Conservation (phyloP, 1,140 invertebrate species). For the Diplogasteroides magnus region DNA sequence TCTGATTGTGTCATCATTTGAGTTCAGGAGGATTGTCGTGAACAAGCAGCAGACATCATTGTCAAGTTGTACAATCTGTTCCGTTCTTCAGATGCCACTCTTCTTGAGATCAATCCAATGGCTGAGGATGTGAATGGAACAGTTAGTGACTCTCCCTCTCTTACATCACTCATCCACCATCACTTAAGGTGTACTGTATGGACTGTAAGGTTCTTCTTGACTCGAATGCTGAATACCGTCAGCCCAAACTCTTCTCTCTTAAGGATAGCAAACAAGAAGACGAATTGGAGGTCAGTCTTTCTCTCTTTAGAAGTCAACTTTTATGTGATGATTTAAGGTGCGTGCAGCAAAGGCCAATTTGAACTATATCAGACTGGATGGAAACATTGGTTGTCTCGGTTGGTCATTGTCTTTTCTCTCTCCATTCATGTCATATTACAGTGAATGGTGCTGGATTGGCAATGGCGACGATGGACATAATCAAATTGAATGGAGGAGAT, state of each 20-base stretch:
- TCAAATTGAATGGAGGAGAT: slow-evolving; percentile 58
- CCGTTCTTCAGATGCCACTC: slow-evolving; percentile 78
- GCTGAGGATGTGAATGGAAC: slow-evolving; percentile 77
- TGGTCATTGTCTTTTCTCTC: slow-evolving; percentile 14
- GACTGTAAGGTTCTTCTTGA: slow-evolving; percentile 88
- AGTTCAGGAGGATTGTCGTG: slow-evolving; percentile 54
- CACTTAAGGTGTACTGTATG: slow-evolving; percentile 70
- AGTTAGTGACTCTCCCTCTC: no score
- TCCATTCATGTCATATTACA: slow-evolving; percentile 43
- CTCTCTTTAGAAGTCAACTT: no score
- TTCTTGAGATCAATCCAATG: slow-evolving; percentile 93
- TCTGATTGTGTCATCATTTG: slow-evolving; percentile 50
- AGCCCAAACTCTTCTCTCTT: slow-evolving; percentile 78
- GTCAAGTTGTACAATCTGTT: slow-evolving; percentile 82
- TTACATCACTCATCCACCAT: no score
- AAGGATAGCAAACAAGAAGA: slow-evolving; percentile 88
- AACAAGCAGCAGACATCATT: slow-evolving; percentile 71
- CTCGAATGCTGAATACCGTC: slow-evolving; percentile 88
- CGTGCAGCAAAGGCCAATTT: slow-evolving; percentile 83
- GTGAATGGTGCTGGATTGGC: slow-evolving; percentile 96
- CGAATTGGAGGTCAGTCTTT: slow-evolving; percentile 69
- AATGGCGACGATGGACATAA: slow-evolving; percentile 74
- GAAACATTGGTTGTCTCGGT: slow-evolving; percentile 65
- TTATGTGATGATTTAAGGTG: no score
- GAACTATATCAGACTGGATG: slow-evolving; percentile 93